These are phyloP conservation scores for Cryptoprocta ferox DNA, from an alignment of 2,797 vertebrate genomes.

Conservation along the genomic window DNA sequence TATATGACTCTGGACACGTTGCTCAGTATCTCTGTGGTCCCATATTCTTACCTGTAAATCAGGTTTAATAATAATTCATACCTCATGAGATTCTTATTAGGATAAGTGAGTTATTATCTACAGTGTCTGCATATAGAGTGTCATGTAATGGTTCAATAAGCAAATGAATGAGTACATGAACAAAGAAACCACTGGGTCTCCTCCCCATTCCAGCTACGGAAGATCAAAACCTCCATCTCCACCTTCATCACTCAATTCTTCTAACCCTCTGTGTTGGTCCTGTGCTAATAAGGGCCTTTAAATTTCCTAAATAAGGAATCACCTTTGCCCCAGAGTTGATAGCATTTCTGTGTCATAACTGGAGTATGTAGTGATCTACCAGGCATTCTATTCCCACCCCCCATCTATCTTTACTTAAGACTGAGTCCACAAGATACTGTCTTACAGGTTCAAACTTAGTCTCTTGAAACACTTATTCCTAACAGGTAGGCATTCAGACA, in stretches of 20 bases:
- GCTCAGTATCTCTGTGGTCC: background rate
- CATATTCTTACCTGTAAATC: background rate
- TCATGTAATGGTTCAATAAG: background rate
- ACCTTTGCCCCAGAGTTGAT: background rate
- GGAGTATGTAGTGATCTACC: background rate
- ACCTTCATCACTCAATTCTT: background rate
- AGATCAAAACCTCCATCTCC: background rate
- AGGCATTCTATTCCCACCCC: background rate
- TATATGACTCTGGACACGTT: background rate
- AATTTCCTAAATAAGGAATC: background rate
- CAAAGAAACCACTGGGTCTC: background rate
- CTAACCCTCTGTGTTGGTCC: background rate
- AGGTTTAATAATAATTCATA: background rate
- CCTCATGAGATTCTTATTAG: background rate
- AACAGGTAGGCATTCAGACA: background rate
- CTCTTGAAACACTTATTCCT: background rate
- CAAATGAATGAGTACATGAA: background rate
- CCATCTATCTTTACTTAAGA: background rate
- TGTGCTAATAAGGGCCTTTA: background rate
- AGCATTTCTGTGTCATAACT: background rate
- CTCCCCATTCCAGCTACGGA: background rate
- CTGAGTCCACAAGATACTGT: background rate
- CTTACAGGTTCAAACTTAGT: background rate
- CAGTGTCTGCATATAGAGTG: background rate
- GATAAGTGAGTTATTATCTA: background rate